Base-by-base conservation (phyloP, 2,797 vertebrate genomes). In the Sphenodon punctatus region DNA sequence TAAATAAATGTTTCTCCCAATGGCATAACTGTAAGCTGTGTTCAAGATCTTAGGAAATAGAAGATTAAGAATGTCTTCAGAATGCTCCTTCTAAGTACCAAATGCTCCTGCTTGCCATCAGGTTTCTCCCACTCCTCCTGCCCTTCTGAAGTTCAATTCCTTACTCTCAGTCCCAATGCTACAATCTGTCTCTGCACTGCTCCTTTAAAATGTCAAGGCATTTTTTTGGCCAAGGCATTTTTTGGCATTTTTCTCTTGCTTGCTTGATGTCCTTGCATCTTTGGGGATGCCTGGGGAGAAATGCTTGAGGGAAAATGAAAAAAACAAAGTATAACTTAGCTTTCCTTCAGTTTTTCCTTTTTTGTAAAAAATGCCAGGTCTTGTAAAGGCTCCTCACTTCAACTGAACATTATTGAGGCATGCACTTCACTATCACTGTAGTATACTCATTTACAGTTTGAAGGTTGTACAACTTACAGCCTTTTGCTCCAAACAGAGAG, bases 401-500 rank as follows among this genome's bases (percentile, higher is more conserved):
- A 77, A 22, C 49, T 73, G 45, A 16, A 6, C 10, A 15, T 32
- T 48, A 42, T 14, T 75, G 39, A 75, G 55, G 25, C 74, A 75
- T 77, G 30, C 7, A 59, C 75, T 87, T 67, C 48, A 46, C 25
- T 43, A 3, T 4, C 19, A 43, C 58, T 55, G 34, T 77, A 53
- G 25, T 56, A 61, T 66, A 73, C 77, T 78, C 53, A 74, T 78
- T 49, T 67, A 7, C 36, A 43, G 82, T 73, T 75, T 41, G 61
- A 49, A 70, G 73, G 58, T 72, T 87, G 72, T 69, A 73, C 86
- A 84, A 87, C 87, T 91, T 92, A 77, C 87, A 77, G 61, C 67
- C 43, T 19, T 55, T 82, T 65, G 67, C 0, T 0, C 71, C 66
- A 53, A 36, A 42, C 72, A 88, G 55, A 77, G 73, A 46, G 80